phyloP scores from a whole-genome alignment of 2,797 vertebrate genomes.

The Alauda arvensis region DNA sequence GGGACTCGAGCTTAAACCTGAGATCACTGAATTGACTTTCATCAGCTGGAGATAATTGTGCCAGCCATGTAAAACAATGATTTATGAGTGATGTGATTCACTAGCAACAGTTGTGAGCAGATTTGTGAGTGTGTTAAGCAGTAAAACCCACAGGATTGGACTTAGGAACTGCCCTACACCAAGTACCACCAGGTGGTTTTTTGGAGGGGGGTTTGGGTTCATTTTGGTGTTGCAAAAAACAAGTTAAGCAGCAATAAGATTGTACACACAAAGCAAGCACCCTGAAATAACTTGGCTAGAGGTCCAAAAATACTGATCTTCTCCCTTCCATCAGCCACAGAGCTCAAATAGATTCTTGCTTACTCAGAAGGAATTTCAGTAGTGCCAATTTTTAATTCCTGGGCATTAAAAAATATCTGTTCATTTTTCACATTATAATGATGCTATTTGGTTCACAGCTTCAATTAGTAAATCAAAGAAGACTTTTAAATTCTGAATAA shows the following conservation, averaged over 20 bases:
- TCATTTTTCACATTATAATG: background rate
- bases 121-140: background rate
- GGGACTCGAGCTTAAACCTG: background rate
- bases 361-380: background rate
- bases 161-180: background rate
- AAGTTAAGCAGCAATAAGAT: background rate
- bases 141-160: background rate
- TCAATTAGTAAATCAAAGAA: background rate
- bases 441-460: background rate
- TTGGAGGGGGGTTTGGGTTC: background rate
- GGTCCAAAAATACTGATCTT: background rate
- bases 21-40: background rate
- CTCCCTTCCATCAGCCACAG: background rate
- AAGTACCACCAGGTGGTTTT: fast-evolving
- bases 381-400: background rate
- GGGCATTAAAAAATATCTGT: background rate
- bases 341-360: background rate
- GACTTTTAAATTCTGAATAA: background rate
- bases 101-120: fast-evolving
- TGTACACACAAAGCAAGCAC: background rate
- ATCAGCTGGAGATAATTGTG: background rate
- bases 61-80: background rate
- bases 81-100: background rate
- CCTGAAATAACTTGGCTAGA: background rate
- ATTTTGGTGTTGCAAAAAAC: background rate